Evolutionary conservation across 1,140 invertebrate species (phyloP), one percentile per base, ranked within the genome.

Genomic region (Hyphantria cunea): DNA sequence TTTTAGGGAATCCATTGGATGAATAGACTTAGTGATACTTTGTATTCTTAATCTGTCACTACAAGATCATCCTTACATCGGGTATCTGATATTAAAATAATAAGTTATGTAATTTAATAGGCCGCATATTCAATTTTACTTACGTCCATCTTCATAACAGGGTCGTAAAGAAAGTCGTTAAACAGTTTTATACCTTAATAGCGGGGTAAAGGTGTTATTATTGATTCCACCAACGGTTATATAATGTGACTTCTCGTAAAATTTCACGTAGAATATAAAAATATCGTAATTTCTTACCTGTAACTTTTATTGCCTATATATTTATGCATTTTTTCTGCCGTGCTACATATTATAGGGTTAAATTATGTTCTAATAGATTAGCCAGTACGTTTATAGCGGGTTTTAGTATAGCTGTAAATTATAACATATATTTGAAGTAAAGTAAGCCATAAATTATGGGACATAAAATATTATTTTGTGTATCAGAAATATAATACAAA

Each of bases 141-240:
- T 13, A 15, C 0, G 6, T 33, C 13, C 25, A 8, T 11, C 6
- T 0, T 47, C 34, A 10, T n/a, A 17, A 2, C 17, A 5, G 17
- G 17, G 31, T 0, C 37, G 15, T 39, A 41, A 41, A 31, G 42
- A 25, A 41, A 31, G 31, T 31, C 31, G 14, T 55, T 47, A 55
- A 55, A 47, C 39, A 32, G 10, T 33, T 31, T 15, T 45, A 31
- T 10, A 12, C 33, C 12, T 6, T 17, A 13, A 47, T 15, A 15
- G 31, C 33, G 14, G 42, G 45, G 32, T 51, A 54, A 53, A 48
- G 32, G 15, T 56, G 47, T 58, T 37, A 64, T 64, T 71, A 71
- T 71, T 71, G 69, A 71, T 67, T 67, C 64, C 58, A 64, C 66
- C 64, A 64, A 52, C 56, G 58, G 61, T 31, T 37, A 51, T 34